A percentile compares a stretch with the other conserved stretches of the same genome.
Conservation (phyloP, 2,113 vertebrate species). For the Polyodon spathula region DNA sequence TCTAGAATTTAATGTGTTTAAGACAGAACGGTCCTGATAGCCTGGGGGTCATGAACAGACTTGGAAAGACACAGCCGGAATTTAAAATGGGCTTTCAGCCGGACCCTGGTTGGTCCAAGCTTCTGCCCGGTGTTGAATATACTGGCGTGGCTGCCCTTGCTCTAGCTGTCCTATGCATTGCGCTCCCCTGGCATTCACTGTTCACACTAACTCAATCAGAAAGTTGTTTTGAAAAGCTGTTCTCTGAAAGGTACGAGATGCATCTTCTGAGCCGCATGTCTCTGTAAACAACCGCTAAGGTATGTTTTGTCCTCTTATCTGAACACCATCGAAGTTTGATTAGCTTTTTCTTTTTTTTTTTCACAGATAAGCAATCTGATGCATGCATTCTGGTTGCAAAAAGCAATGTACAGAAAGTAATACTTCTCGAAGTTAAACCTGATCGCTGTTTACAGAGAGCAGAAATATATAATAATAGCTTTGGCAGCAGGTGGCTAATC, state of each 20-base stretch:
- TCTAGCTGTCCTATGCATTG: no score
- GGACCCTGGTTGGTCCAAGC: no score
- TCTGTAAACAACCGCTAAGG: constrained; percentile 14
- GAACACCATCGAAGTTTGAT: constrained; percentile 6
- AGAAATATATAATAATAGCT: constrained; percentile 5
- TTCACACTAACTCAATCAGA: no score
- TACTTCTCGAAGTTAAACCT: background rate
- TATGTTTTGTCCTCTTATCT: constrained; percentile 20
- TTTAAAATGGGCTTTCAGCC: no score
- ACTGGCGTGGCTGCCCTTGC: no score
- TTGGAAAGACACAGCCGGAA: no score
- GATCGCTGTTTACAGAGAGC: constrained; percentile 16
- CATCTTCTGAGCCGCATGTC: constrained; percentile 8
- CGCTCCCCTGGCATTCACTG: no score
- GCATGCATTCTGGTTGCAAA: constrained; percentile 11
- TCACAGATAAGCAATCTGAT: constrained; percentile 17
- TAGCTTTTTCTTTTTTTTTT: constrained; percentile 4
- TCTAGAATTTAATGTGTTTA: no score
- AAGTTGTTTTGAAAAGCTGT: no score
- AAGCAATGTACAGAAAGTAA: background rate
- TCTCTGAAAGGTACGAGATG: background rate
- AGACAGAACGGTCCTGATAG: no score
- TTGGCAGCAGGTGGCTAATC: constrained; percentile 13
- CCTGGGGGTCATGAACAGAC: no score
- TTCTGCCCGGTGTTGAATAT: no score